Evolutionary conservation across 2,797 vertebrate genomes (phyloP).

Genomic region (Brachyrhaphis roseni): DNA sequence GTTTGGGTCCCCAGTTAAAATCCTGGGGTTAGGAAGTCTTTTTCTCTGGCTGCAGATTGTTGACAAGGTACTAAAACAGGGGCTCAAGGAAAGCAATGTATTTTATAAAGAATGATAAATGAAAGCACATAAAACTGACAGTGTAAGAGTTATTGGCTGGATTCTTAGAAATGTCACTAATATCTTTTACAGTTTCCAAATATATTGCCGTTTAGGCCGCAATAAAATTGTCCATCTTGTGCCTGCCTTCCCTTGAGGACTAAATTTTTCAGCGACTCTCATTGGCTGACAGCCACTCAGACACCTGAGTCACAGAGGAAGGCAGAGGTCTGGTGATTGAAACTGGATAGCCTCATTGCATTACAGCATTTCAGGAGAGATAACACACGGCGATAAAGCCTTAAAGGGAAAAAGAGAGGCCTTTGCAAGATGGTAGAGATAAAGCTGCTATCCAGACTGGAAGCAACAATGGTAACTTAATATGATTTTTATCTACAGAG

Average conservation of each 20-base stretch:
- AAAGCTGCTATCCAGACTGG: conserved; percentile 45
- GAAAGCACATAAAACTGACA: conserved; percentile 49
- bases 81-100: conserved; percentile 44
- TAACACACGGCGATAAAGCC: conserved; percentile 55
- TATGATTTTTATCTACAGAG: conserved; percentile 62
- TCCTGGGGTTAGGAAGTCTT: conserved; percentile 55
- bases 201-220: conserved; percentile 21
- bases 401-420: conserved; percentile 62
- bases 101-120: conserved; percentile 46
- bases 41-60: conserved; percentile 53
- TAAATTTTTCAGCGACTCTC: conserved; percentile 40
- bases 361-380: conserved; percentile 61
- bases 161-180: conserved; percentile 36
- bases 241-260: conserved; percentile 33
- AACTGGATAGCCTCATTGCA: conserved; percentile 66
- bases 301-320: conserved; percentile 73
- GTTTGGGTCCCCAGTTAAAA: conserved; percentile 75
- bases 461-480: conserved; percentile 55
- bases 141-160: conserved; percentile 37
- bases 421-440: conserved; percentile 57
- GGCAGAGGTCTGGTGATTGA: conserved; percentile 61
- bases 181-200: conserved; percentile 19
- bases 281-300: conserved; percentile 61
- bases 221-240: conserved; percentile 36
- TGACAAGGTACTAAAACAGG: conserved; percentile 62